phyloP scores from a whole-genome alignment of 1,140 invertebrate species.

The Drosophila nannoptera region DNA sequence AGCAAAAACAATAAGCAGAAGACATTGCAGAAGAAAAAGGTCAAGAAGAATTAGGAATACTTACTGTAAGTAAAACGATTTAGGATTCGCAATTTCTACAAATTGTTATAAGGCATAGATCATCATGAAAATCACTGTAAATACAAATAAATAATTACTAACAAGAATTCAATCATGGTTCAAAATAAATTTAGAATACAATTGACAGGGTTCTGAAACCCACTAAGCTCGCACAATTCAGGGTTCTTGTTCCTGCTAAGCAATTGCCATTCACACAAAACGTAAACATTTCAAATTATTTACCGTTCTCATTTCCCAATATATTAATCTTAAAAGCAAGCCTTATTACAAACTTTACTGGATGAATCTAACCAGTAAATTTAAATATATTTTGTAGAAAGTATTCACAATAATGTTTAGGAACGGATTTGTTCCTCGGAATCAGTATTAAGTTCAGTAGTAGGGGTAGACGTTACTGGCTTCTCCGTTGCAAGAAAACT shows the following conservation, averaged over 20 bases:
- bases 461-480: slow-evolving; percentile 7
- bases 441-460: slow-evolving; percentile 14
- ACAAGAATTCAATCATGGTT: neutral
- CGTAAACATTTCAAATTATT: no score
- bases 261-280: neutral
- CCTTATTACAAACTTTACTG: no score
- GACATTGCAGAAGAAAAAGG: slow-evolving; percentile 44
- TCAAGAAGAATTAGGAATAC: slow-evolving; percentile 55
- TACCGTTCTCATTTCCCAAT: no score
- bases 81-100: neutral
- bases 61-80: slow-evolving; percentile 11
- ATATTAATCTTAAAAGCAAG: no score
- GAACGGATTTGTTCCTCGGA: slow-evolving; percentile 55
- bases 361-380: neutral
- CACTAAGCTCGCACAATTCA: neutral
- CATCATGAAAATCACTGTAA: slow-evolving; percentile 7
- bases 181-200: neutral
- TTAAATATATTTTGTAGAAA: slow-evolving; percentile 10
- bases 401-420: slow-evolving; percentile 30
- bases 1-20: slow-evolving; percentile 39
- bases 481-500: slow-evolving; percentile 28
- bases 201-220: neutral
- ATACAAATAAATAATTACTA: neutral
- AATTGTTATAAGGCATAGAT: neutral
- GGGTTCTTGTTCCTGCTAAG: neutral